Percentiles rank a stretch among this genome's conserved stretches.
These are phyloP conservation scores for Mastacembelus armatus DNA, from an alignment of 2,797 vertebrate genomes.

Conservation along the genomic window DNA sequence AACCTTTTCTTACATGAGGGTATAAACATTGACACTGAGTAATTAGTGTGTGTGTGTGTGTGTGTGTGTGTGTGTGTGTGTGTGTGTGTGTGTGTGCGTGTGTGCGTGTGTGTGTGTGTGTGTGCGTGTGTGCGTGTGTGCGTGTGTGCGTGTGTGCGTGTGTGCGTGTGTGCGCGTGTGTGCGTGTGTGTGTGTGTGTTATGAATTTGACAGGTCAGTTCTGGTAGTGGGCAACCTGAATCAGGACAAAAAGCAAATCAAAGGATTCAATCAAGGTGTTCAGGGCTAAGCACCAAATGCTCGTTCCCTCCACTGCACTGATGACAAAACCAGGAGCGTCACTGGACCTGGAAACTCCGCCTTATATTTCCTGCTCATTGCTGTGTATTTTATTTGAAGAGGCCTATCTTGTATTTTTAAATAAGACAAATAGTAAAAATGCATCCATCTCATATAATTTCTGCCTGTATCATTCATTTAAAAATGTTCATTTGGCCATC, in stretches of 20 bases:
- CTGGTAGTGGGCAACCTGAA: constrained; percentile 7
- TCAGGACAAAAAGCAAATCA: background rate
- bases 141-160: too few relatives aligned
- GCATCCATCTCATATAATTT: too few relatives aligned
- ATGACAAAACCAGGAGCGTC: constrained; percentile 35
- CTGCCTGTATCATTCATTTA: too few relatives aligned
- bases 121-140: too few relatives aligned
- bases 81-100: too few relatives aligned
- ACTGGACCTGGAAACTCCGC: constrained; percentile 4
- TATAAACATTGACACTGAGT: background rate
- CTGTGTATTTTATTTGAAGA: constrained; percentile 29
- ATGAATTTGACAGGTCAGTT: constrained; percentile 16
- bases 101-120: too few relatives aligned
- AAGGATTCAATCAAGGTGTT: constrained; percentile 13
- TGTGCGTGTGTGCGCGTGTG: too few relatives aligned
- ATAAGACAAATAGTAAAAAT: constrained; percentile 62
- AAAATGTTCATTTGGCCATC: too few relatives aligned
- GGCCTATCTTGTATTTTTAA: constrained; percentile 49
- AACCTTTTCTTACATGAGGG: background rate
- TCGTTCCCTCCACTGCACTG: constrained; percentile 30
- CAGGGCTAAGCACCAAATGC: background rate
- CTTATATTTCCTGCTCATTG: constrained; percentile 14
- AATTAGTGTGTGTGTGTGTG: too few relatives aligned
- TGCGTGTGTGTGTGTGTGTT: too few relatives aligned
- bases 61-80: too few relatives aligned